phyloP scores from a whole-genome alignment of 2,797 vertebrate genomes.

The Xiphorhynchus erythropygius region DNA sequence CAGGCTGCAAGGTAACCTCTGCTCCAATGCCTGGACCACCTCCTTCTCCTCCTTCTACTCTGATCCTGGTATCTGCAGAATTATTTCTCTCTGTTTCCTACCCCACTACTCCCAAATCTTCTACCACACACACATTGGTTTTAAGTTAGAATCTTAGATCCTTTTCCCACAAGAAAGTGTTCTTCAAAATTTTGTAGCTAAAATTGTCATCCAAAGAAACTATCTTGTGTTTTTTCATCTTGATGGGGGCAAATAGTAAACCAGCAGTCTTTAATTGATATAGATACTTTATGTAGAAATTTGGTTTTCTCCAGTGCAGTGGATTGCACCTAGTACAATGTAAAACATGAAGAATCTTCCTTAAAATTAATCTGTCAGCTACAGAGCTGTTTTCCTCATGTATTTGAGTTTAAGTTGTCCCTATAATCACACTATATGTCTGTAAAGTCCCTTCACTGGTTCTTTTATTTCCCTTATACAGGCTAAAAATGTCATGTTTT shows the following conservation, averaged over 20 bases:
- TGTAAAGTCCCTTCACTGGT: not conserved
- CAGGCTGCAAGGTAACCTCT: not conserved
- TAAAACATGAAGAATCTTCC: not conserved
- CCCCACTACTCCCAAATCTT: not conserved
- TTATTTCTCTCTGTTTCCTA: not conserved
- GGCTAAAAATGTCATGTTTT: not conserved
- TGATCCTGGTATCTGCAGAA: not conserved
- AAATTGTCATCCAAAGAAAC: not conserved
- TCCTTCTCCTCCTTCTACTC: not conserved
- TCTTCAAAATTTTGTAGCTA: not conserved
- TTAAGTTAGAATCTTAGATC: not conserved
- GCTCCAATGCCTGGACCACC: rapidly evolving
- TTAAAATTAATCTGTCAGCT: not conserved
- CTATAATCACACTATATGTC: conserved; percentile 15
- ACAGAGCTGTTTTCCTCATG: not conserved
- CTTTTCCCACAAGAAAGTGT: not conserved
- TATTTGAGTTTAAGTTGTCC: conserved; percentile 19
- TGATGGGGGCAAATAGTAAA: not conserved
- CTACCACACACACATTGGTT: not conserved
- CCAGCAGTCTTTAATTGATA: not conserved
- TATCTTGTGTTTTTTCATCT: not conserved
- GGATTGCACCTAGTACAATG: not conserved
- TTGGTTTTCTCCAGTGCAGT: not conserved
- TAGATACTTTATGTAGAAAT: not conserved
- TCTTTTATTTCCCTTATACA: conserved; percentile 8